A percentile compares a stretch with the other conserved stretches of the same genome.
These are phyloP conservation scores for Drosophila multiciliata DNA, from an alignment of 2,888 invertebrate species.

Conservation along the genomic window DNA sequence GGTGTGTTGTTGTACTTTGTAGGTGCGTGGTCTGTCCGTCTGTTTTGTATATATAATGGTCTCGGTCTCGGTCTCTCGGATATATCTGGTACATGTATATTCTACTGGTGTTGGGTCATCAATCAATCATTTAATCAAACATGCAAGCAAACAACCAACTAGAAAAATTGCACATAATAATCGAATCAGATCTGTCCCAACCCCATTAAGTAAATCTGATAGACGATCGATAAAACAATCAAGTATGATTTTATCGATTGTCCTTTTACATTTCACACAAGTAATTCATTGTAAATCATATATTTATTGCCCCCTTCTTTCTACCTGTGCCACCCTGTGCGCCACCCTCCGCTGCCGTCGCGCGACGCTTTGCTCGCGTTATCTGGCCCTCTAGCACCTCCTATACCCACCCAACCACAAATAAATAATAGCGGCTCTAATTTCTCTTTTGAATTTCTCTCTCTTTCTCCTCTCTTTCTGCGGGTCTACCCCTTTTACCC, in stretches of 20 bases:
- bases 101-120: slow-evolving; percentile 48
- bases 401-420: not conserved
- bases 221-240: slow-evolving; percentile 15
- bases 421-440: slow-evolving; percentile 41
- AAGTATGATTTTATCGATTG: slow-evolving; percentile 22
- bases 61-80: slow-evolving; percentile 11
- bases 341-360: slow-evolving; percentile 32
- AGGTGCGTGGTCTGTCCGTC: slow-evolving; percentile 63
- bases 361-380: slow-evolving; percentile 56
- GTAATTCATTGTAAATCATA: slow-evolving; percentile 6
- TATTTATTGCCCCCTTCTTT: not conserved
- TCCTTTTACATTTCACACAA: slow-evolving; percentile 20
- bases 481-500: slow-evolving; percentile 6
- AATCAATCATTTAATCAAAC: slow-evolving; percentile 28
- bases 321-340: not conserved
- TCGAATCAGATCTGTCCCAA: not conserved
- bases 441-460: slow-evolving; percentile 55
- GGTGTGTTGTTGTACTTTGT: slow-evolving; percentile 22
- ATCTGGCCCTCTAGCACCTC: slow-evolving; percentile 16
- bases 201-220: not conserved
- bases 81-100: slow-evolving; percentile 15
- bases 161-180: slow-evolving; percentile 9
- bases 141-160: slow-evolving; percentile 4
- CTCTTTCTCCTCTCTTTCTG: slow-evolving; percentile 33
- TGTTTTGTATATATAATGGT: slow-evolving; percentile 30